Percentiles rank a stretch among this genome's conserved stretches.
Conservation (phyloP, 2,888 invertebrate genomes). For the Steinernema carpocapsae region DNA sequence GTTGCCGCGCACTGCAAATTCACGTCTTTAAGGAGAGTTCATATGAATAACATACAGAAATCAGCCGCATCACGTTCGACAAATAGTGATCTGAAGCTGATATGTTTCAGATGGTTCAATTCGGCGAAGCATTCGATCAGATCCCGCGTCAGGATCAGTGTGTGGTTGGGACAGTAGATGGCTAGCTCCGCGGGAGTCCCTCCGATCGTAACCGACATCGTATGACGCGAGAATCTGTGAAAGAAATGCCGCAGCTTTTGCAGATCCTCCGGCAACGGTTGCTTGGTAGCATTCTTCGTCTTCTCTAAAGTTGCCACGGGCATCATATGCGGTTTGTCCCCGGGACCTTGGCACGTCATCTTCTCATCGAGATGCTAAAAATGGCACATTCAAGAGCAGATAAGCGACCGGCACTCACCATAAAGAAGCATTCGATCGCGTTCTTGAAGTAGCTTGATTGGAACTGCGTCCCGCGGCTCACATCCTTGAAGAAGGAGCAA, state of each 20-base stretch:
- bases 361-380: constrained; percentile 36
- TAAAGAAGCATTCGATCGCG: background rate
- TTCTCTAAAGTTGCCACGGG: background rate
- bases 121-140: background rate
- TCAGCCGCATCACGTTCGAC: background rate
- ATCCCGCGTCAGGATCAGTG: constrained; percentile 1
- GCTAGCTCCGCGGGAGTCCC: constrained; percentile 4
- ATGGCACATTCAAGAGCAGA: too few species aligned
- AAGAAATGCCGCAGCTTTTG: background rate
- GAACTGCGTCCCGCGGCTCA: background rate
- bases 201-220: background rate
- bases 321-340: background rate
- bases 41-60: background rate
- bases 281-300: background rate
- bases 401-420: background rate
- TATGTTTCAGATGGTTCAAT: background rate
- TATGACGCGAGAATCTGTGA: background rate
- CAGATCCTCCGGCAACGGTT: background rate
- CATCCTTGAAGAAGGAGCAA: background rate
- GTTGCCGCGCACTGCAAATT: background rate
- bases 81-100: background rate
- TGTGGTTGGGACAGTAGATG: background rate
- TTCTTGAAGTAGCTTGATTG: background rate
- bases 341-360: background rate
- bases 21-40: background rate